phyloP scores from a whole-genome alignment of 2,797 vertebrate genomes.

The Phyllotis vaccarum region DNA sequence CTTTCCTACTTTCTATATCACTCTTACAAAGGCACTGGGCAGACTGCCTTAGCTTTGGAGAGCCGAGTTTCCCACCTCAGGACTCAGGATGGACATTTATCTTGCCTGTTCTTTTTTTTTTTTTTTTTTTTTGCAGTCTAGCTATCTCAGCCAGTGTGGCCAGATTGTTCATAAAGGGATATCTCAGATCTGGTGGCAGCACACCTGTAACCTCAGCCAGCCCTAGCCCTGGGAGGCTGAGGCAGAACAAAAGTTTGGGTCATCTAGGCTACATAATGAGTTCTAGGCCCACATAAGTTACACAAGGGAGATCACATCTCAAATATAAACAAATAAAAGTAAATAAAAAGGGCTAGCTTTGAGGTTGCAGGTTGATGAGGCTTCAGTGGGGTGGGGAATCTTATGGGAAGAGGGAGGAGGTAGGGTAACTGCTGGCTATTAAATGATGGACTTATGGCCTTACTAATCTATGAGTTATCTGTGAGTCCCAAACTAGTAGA shows the following conservation, averaged over 20 bases:
- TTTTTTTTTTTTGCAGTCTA: background rate
- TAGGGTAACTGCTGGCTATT: background rate
- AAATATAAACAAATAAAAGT: background rate
- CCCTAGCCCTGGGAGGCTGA: background rate
- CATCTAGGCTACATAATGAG: background rate
- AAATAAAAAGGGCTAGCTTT: slow-evolving; percentile 19
- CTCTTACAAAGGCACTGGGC: background rate
- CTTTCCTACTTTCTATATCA: slow-evolving; percentile 5
- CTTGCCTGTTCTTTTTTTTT: slow-evolving; percentile 17
- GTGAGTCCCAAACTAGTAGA: background rate
- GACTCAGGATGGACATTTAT: slow-evolving; percentile 2
- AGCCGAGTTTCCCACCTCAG: background rate
- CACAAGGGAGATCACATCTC: background rate
- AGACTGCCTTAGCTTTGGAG: background rate
- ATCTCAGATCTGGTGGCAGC: background rate
- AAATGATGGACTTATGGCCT: slow-evolving; percentile 13
- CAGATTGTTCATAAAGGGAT: slow-evolving; percentile 18
- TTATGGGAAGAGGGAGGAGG: background rate
- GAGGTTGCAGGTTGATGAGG: background rate
- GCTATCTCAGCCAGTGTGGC: background rate
- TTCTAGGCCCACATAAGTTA: background rate
- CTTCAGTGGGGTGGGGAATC: background rate
- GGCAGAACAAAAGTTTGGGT: background rate
- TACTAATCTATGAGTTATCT: background rate
- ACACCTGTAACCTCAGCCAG: background rate